Percentiles rank a stretch among this genome's conserved stretches.
Evolutionary conservation across 2,113 vertebrate species (phyloP).

Genomic region (Notothenia rossii): DNA sequence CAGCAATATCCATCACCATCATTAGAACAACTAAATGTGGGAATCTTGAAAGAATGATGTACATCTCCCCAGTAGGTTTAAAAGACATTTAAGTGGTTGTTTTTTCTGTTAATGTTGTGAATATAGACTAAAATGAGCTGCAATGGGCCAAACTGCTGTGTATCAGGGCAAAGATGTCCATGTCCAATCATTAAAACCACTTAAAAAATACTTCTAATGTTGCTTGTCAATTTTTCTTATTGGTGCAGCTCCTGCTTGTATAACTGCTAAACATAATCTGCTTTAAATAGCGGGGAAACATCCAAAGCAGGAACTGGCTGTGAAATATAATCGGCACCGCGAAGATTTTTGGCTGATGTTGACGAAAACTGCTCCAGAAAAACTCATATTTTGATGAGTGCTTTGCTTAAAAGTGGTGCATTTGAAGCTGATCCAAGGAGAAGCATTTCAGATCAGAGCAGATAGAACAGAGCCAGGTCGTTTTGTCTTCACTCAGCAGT

Average conservation of each 20-base stretch:
- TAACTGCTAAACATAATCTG: conserved; percentile 40
- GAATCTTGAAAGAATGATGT: neutral
- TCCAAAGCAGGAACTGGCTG: conserved; percentile 47
- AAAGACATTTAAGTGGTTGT: neutral
- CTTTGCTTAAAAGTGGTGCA: conserved; percentile 26
- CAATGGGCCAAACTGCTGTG: neutral
- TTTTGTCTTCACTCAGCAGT: conserved; percentile 65
- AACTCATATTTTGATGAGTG: conserved; percentile 22
- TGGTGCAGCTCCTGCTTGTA: conserved; percentile 9
- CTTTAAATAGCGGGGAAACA: conserved; percentile 31
- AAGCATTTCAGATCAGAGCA: conserved; percentile 44
- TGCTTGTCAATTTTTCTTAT: neutral
- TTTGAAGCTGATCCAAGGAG: conserved; percentile 60
- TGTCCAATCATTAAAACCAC: conserved; percentile 18
- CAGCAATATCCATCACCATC: neutral
- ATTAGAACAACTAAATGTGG: neutral
- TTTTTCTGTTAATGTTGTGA: neutral
- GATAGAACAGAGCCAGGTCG: conserved; percentile 44
- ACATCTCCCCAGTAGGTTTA: neutral
- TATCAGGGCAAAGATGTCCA: neutral
- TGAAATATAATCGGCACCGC: conserved; percentile 32
- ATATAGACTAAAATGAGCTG: neutral
- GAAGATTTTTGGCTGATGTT: conserved; percentile 37
- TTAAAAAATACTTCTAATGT: neutral
- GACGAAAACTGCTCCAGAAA: conserved; percentile 13